Percentiles rank a stretch among this genome's conserved stretches.
Conservation (phyloP, 2,113 vertebrate genomes). For the Muscicapa adusta region DNA sequence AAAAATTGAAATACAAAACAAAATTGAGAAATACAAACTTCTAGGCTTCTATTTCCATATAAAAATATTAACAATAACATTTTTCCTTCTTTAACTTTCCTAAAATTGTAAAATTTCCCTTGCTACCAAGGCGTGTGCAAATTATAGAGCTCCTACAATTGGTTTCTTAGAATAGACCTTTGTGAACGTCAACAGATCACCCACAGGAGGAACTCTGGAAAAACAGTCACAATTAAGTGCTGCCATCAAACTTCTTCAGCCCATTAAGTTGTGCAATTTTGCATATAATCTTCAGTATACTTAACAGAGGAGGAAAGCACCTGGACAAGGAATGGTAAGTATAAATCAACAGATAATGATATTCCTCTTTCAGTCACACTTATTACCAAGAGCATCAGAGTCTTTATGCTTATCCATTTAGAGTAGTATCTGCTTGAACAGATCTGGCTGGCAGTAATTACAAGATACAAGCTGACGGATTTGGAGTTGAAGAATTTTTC, state of each 20-base stretch:
- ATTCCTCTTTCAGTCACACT: neutral
- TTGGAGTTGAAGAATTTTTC: neutral
- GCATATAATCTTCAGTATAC: slow-evolving; percentile 16
- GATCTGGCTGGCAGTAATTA: neutral
- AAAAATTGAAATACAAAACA: no score
- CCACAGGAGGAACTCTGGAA: neutral
- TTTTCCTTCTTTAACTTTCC: neutral
- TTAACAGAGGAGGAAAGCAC: slow-evolving; percentile 1
- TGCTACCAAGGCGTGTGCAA: neutral
- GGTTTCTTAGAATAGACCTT: neutral
- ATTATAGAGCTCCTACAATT: neutral
- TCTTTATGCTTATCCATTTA: slow-evolving; percentile 12
- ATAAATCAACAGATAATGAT: neutral
- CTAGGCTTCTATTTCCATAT: neutral
- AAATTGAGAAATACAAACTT: neutral
- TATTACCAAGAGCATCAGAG: neutral
- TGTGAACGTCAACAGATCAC: neutral
- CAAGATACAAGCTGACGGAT: neutral
- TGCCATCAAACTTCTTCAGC: slow-evolving; percentile 55
- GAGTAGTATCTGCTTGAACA: neutral
- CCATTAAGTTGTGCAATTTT: slow-evolving; percentile 49
- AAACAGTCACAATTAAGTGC: slow-evolving; percentile 41
- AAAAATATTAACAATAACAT: neutral
- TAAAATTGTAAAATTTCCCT: neutral
- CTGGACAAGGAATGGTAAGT: neutral